Evolutionary conservation across 2,888 invertebrate genomes (phyloP).

Genomic region (Cataglyphis altisquamis): DNA sequence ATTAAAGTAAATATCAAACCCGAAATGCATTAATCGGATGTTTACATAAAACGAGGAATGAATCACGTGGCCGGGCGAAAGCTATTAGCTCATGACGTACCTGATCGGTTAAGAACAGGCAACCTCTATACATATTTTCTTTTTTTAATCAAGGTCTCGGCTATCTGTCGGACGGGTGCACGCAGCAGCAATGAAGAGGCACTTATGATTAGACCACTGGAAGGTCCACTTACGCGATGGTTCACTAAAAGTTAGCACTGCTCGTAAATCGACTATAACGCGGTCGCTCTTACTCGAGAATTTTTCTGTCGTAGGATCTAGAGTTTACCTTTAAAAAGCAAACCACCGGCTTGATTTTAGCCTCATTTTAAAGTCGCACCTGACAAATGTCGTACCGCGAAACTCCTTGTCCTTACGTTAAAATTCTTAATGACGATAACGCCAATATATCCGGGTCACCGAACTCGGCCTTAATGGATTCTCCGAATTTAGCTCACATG

Average conservation of each 20-base stretch:
- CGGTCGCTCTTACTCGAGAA: slow-evolving; percentile 55
- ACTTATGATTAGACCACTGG: slow-evolving; percentile 71
- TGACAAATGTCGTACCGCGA: slow-evolving; percentile 60
- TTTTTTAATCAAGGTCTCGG: slow-evolving; percentile 52
- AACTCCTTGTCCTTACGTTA: slow-evolving; percentile 62
- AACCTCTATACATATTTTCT: slow-evolving; percentile 33
- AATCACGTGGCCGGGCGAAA: slow-evolving; percentile 61
- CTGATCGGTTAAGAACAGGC: slow-evolving; percentile 72
- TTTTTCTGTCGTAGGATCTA: slow-evolving; percentile 53
- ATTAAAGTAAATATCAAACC: slow-evolving; percentile 6
- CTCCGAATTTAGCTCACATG: slow-evolving; percentile 83
- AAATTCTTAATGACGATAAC: slow-evolving; percentile 77
- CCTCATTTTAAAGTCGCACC: slow-evolving; percentile 70
- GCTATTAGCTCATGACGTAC: slow-evolving; percentile 66
- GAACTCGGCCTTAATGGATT: slow-evolving; percentile 82
- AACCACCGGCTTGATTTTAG: slow-evolving; percentile 67
- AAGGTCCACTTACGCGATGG: slow-evolving; percentile 71
- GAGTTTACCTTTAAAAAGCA: slow-evolving; percentile 35
- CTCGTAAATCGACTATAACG: slow-evolving; percentile 66
- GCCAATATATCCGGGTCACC: slow-evolving; percentile 64
- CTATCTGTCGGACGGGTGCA: slow-evolving; percentile 72
- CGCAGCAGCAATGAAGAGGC: slow-evolving; percentile 75
- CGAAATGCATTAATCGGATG: slow-evolving; percentile 19
- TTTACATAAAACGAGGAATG: slow-evolving; percentile 51
- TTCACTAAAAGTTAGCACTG: slow-evolving; percentile 68